phyloP scores from a whole-genome alignment of 2,113 vertebrate genomes.

The Hyaena hyaena region DNA sequence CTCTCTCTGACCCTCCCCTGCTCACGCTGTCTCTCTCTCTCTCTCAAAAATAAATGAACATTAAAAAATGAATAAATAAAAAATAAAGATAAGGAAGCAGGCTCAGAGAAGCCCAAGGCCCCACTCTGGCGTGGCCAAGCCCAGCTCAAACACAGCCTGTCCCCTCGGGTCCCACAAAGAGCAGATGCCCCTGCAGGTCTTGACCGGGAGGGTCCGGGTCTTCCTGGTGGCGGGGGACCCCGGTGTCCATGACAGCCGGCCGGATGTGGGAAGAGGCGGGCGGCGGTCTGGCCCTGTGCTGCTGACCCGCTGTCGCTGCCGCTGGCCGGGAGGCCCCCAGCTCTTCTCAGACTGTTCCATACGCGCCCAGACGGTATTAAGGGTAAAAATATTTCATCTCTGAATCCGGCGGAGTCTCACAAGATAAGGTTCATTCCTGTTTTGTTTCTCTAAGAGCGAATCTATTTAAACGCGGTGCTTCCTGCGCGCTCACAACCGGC shows the following conservation, averaged over 20 bases:
- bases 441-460: constrained; percentile 15
- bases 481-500: neutral
- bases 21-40: too few relatives aligned
- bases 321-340: neutral
- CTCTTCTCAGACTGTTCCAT: neutral
- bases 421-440: constrained; percentile 46
- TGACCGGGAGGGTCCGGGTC: rapidly evolving
- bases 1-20: too few relatives aligned
- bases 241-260: rapidly evolving
- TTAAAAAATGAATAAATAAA: too few relatives aligned
- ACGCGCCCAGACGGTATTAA: neutral
- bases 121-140: rapidly evolving
- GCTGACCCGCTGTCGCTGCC: neutral
- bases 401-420: neutral
- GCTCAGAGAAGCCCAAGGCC: neutral
- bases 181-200: too few relatives aligned
- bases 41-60: too few relatives aligned
- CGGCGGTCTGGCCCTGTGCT: neutral
- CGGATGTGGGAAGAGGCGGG: rapidly evolving
- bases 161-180: rapidly evolving
- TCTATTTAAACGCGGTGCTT: neutral
- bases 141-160: rapidly evolving
- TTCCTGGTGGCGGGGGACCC: neutral
- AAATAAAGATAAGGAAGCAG: neutral
- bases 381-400: constrained; percentile 34